Evolutionary conservation across 2,888 invertebrate genomes (phyloP).

Genomic region (Zele albiditarsus): DNA sequence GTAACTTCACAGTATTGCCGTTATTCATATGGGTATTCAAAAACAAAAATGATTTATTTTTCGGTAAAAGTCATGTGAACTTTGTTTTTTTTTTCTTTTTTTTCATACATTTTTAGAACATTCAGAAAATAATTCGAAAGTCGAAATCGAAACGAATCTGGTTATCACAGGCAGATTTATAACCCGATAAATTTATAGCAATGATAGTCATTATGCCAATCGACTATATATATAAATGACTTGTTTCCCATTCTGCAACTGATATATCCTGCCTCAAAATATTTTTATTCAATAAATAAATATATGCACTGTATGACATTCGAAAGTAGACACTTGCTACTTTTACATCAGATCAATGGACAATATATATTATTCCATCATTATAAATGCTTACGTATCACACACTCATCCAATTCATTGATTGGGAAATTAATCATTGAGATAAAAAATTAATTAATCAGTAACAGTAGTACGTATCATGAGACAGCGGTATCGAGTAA

Average conservation of each 20-base stretch:
- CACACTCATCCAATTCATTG: neutral
- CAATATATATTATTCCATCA: neutral
- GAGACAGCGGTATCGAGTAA: neutral
- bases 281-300: slow-evolving; percentile 4
- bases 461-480: neutral
- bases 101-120: neutral
- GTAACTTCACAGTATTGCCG: neutral
- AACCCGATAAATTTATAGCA: slow-evolving; percentile 5
- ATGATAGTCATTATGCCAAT: slow-evolving; percentile 5
- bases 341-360: slow-evolving; percentile 7
- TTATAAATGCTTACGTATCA: neutral
- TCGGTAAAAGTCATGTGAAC: slow-evolving; percentile 40
- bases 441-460: neutral
- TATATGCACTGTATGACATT: neutral
- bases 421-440: neutral
- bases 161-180: neutral
- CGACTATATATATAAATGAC: neutral
- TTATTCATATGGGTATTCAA: neutral
- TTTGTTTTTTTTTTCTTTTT: neutral
- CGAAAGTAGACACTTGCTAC: slow-evolving; percentile 10
- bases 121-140: slow-evolving; percentile 24
- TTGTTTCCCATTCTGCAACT: neutral
- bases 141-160: slow-evolving; percentile 20
- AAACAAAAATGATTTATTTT: slow-evolving; percentile 25
- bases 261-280: neutral